These are phyloP conservation scores for Cheilosia urbana DNA, from an alignment of 2,888 invertebrate genomes.

Conservation along the genomic window DNA sequence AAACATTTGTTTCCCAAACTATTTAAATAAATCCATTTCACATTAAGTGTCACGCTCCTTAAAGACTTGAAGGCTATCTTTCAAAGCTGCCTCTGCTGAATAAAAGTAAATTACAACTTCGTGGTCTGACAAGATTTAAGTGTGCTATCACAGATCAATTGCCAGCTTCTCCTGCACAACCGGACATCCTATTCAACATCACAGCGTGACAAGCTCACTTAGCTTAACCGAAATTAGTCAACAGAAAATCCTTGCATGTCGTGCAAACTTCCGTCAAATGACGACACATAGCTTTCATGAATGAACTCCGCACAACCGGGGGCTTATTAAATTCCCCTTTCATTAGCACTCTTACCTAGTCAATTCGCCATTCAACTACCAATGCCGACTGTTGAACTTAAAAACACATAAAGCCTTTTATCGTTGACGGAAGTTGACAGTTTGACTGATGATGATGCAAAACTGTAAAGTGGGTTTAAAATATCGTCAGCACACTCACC, in stretches of 20 bases:
- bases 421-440: not conserved
- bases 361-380: not conserved
- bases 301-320: constrained; percentile 15
- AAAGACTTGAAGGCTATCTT: not conserved
- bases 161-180: not conserved
- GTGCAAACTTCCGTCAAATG: constrained; percentile 41
- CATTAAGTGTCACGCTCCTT: no score
- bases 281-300: constrained; percentile 31
- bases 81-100: not conserved
- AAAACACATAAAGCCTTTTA: constrained; percentile 16
- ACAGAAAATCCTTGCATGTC: constrained; percentile 45
- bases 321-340: constrained; percentile 29
- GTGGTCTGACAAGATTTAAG: not conserved
- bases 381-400: not conserved
- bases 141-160: not conserved
- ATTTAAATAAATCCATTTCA: no score
- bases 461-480: no score
- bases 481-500: no score
- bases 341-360: not conserved
- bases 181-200: not conserved
- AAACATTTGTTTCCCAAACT: no score
- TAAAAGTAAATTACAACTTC: not conserved
- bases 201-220: not conserved
- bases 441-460: constrained; percentile 6
- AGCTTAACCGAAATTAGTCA: constrained; percentile 37